Base-by-base conservation (phyloP, 2,888 invertebrate genomes). In the Entomobrya multifasciata region DNA sequence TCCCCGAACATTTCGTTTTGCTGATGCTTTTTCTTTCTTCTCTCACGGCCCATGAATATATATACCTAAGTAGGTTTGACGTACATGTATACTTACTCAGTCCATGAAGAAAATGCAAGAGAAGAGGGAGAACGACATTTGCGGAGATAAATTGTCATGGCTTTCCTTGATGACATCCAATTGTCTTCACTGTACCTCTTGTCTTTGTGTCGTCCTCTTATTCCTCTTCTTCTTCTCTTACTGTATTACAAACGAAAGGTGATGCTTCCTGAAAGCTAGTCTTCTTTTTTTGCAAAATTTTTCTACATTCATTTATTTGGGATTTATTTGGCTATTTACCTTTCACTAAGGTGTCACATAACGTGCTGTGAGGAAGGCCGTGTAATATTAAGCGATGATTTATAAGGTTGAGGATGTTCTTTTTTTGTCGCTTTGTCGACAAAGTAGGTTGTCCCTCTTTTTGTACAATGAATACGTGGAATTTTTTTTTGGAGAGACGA, bases 261-360 rank as follows among this genome's bases (percentile, higher is more conserved):
- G 60, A 22, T 60, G 36, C 65, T n/a, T 65, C 36, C 41, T 41
- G 44, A n/a, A 41, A 36, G 36, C 36, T 8, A 36, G 36, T 36
- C 11, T 13, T 4, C 36, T n/a, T 41, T 72, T 86, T 86, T 86
- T 49, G 85, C 85, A 57, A 85, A 70, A 36, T 72, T 60, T 78
- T 74, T 52, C 76, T 78, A 67, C 65, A 65, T 83, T 60, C 57
- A 70, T 83, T 60, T 44, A 70, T 49, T 20, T 17, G 22, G 70
- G 79, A 86, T 79, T 86, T 86, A 86, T 86, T 86, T 86, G 79
- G 80, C 74, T 22, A 79, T 86, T 86, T 80, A 41, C 86, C 86
- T 86, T 86, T 86, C 86, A 80, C 86, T 72, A 60, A 79, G 80
- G 86, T 86, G 86, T 86, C 86, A 86, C 72, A 52, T 49, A 47